Conservation (phyloP, 2,797 vertebrate species). For the Acrossocheilus fasciatus region DNA sequence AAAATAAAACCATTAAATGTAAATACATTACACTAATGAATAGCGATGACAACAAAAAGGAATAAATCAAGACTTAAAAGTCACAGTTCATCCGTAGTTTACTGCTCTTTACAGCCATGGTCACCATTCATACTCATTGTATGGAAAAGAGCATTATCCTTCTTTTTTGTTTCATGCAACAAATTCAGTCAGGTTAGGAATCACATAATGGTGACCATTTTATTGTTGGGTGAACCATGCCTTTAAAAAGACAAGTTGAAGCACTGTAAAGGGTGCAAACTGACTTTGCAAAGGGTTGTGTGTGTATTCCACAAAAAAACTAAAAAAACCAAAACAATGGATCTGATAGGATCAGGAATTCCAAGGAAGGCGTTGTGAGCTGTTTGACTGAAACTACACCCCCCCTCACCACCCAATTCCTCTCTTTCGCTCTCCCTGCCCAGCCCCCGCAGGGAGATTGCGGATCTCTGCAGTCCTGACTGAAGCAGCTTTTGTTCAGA, state of each 20-base stretch:
- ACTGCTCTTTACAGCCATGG: neutral
- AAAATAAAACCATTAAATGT: neutral
- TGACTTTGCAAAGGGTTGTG: neutral
- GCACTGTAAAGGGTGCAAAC: neutral
- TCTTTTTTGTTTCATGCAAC: neutral
- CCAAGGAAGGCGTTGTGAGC: slow-evolving; percentile 33
- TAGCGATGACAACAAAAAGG: neutral
- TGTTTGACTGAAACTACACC: slow-evolving; percentile 55
- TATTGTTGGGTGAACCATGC: neutral
- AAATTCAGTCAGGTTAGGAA: neutral
- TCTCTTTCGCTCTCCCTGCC: slow-evolving; percentile 41
- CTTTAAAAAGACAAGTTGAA: neutral
- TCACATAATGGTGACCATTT: no score
- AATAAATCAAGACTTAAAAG: neutral
- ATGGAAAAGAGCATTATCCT: neutral
- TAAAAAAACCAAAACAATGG: neutral
- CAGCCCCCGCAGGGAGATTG: slow-evolving; percentile 57
- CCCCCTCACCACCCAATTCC: slow-evolving; percentile 1
- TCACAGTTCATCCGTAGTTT: no score
- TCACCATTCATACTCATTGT: neutral
- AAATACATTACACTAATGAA: neutral
- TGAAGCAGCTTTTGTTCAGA: slow-evolving; percentile 67
- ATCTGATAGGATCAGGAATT: slow-evolving; percentile 59
- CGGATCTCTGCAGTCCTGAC: slow-evolving; percentile 57
- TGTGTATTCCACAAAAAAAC: neutral